Conservation (phyloP, 2,888 invertebrate species). For the Macrosiphum euphorbiae region DNA sequence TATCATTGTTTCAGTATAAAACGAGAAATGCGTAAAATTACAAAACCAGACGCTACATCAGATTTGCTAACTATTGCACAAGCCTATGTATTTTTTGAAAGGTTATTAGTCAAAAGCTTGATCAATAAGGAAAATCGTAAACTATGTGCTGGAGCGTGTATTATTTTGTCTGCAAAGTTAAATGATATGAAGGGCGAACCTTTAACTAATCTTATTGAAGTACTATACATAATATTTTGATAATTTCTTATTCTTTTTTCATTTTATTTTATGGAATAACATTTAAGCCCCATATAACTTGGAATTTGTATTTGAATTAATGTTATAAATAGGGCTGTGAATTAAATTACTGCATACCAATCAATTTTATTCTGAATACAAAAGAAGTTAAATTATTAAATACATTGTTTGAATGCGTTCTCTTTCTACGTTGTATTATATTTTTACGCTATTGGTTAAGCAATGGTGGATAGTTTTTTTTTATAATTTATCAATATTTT, state of each 20-base stretch:
- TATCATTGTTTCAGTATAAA: constrained; percentile 79
- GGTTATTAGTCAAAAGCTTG: constrained; percentile 89
- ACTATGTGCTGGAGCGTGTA: constrained; percentile 93
- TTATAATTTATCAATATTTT: neutral
- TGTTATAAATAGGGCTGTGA: neutral
- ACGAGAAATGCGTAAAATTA: constrained; percentile 94
- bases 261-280: neutral
- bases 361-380: neutral
- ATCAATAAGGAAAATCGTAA: constrained; percentile 97
- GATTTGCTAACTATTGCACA: constrained; percentile 95
- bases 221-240: constrained; percentile 69
- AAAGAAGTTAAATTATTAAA: neutral
- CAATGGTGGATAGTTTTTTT: neutral
- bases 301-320: neutral
- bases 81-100: constrained; percentile 98
- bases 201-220: constrained; percentile 89
- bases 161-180: constrained; percentile 94
- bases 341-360: neutral
- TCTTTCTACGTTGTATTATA: neutral
- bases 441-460: too few species aligned
- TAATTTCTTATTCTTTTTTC: neutral
- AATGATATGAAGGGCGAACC: constrained; percentile 95
- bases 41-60: constrained; percentile 87
- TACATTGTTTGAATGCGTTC: neutral
- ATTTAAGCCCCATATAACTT: neutral